These are phyloP conservation scores for Aeoliscus strigatus DNA, from an alignment of 2,797 vertebrate genomes.

Conservation along the genomic window DNA sequence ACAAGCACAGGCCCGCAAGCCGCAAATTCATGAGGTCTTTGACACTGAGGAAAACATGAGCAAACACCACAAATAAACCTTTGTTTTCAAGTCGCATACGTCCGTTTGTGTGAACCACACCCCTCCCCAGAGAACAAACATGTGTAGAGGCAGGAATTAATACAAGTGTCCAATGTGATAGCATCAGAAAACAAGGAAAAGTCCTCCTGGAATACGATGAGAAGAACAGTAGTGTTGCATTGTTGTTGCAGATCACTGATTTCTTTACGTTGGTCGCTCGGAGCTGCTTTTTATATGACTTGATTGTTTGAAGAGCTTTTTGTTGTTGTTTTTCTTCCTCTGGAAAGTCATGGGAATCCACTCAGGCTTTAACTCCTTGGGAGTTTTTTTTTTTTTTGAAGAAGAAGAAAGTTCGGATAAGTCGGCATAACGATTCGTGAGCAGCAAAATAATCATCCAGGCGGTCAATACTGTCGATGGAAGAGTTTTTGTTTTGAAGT, in stretches of 20 bases:
- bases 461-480: slow-evolving; percentile 31
- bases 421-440: slow-evolving; percentile 32
- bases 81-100: no score
- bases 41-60: slow-evolving; percentile 92
- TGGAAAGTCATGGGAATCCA: slow-evolving; percentile 79
- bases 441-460: slow-evolving; percentile 32
- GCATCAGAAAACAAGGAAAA: slow-evolving; percentile 78
- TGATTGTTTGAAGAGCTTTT: slow-evolving; percentile 74
- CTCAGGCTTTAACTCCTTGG: slow-evolving; percentile 28
- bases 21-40: slow-evolving; percentile 89
- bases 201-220: slow-evolving; percentile 79
- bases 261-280: slow-evolving; percentile 48
- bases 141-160: slow-evolving; percentile 81
- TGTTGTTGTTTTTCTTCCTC: slow-evolving; percentile 78
- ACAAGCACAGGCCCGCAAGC: slow-evolving; percentile 83
- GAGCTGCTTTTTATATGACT: slow-evolving; percentile 77
- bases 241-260: slow-evolving; percentile 32
- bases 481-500: slow-evolving; percentile 27
- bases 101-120: slow-evolving; percentile 86
- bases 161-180: slow-evolving; percentile 83
- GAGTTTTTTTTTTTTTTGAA: no score
- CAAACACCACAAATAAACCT: slow-evolving; percentile 90
- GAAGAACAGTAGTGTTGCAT: slow-evolving; percentile 59
- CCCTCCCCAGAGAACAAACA: slow-evolving; percentile 83
- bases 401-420: slow-evolving; percentile 25